Evolutionary conservation across 2,888 invertebrate genomes (phyloP), one percentile per base, ranked within the genome.

Genomic region (Coleophora flavipennella): DNA sequence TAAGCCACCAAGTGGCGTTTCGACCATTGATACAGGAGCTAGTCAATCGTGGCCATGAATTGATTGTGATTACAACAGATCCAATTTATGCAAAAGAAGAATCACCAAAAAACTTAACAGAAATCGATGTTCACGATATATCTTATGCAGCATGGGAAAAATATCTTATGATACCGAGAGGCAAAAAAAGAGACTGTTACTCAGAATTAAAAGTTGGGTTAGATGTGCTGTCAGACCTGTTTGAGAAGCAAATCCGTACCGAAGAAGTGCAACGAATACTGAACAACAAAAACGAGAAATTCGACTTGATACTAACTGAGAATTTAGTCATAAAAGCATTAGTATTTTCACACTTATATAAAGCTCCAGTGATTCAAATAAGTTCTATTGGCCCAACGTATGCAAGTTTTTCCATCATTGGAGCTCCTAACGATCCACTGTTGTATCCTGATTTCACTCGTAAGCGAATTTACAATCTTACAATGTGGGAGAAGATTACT

Each of bases 1-100:
- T 68, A 25, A 74, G 70, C 38, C 77, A 78, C 38, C 74, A 77
- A 49, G 47, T 70, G 1, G 62, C 66, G 0, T 69, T 57, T 31
- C 56, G 61, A 12, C 55, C 63, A 1, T 37, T 79, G 1, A 59
- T 65, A 13, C 51, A 59, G 20, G 68, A 66, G 27, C 48, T 83
- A 31, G 62, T 59, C 0, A 51, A 44, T 32, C 52, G 67, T 9
- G 80, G 79, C 2, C 79, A 83, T 34, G 56, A 79, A 33, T 38
- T 81, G 0, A 55, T 63, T 0, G 48, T 76, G 0, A 38, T 74
- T 3, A 73, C 78, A 0, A 39, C 78, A 11, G 41, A 73, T 36
- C 72, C 73, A 4, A 48, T 41, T 2, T 59, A 51, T 13, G 36
- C 48, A 1, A 50, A 56, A 20, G 11, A 11, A n/a, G 2, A 12